These are phyloP conservation scores for Aldabrachelys gigantea DNA, from an alignment of 2,113 vertebrate species.

Conservation along the genomic window DNA sequence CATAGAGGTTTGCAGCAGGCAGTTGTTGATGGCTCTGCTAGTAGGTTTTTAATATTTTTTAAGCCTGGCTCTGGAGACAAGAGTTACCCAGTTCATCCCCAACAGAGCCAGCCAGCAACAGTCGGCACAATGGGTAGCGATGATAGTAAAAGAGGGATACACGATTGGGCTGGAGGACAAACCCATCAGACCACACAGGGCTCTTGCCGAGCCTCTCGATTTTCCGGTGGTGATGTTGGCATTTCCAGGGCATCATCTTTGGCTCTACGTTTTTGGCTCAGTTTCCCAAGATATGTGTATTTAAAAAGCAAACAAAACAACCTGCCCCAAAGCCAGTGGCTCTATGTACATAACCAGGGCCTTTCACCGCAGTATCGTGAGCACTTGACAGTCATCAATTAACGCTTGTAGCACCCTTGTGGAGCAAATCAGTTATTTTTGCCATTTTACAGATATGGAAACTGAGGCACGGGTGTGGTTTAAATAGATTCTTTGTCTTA, in stretches of 20 bases:
- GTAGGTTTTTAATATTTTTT: background rate
- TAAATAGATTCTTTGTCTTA: background rate
- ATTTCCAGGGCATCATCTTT: background rate
- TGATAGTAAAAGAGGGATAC: background rate
- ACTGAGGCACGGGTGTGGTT: background rate
- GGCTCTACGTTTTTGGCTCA: background rate
- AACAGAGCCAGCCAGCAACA: background rate
- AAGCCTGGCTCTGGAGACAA: background rate
- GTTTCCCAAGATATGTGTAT: background rate
- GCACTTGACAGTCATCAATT: background rate
- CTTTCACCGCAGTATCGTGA: background rate
- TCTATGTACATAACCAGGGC: background rate
- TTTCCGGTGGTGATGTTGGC: background rate
- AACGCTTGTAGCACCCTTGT: background rate
- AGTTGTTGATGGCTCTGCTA: constrained; percentile 47
- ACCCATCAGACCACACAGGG: background rate
- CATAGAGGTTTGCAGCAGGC: background rate
- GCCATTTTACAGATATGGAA: background rate
- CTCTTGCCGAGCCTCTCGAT: accelerated
- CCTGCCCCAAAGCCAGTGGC: background rate
- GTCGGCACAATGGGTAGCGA: background rate
- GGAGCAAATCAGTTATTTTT: background rate
- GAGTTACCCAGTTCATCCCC: background rate
- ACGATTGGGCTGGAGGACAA: background rate
- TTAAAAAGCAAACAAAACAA: background rate